A percentile compares a stretch with the other conserved stretches of the same genome.
Conservation (phyloP, 2,888 invertebrate species). For the Platycheirus rosarum region DNA sequence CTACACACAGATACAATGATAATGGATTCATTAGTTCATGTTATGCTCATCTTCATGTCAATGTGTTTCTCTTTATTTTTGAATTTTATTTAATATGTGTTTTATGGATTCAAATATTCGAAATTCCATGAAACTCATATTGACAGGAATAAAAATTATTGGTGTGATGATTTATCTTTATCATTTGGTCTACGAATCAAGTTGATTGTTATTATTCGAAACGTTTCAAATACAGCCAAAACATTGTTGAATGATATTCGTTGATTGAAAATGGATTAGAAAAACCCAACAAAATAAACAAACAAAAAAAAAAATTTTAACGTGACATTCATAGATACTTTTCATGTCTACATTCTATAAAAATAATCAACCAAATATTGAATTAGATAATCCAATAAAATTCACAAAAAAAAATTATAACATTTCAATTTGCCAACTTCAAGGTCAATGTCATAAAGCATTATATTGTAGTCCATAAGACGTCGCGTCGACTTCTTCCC, state of each 20-base stretch:
- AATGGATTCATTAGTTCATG: not conserved
- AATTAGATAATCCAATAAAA: not conserved
- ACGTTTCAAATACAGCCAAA: not conserved
- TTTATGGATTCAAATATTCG: not conserved
- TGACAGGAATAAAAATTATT: not conserved
- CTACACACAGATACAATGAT: not conserved
- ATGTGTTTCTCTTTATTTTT: not conserved
- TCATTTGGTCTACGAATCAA: not conserved
- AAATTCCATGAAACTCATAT: no score
- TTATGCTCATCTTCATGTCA: not conserved
- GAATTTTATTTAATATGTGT: not conserved
- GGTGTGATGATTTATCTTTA: not conserved
- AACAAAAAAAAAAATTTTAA: no score
- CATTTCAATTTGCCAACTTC: not conserved
- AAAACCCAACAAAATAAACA: not conserved
- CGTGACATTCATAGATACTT: no score
- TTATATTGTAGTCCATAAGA: not conserved
- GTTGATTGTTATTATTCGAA: not conserved
- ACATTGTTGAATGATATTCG: no score
- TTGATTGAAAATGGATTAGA: no score
- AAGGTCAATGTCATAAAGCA: conserved; percentile 9
- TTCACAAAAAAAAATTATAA: not conserved
- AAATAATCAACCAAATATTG: not conserved
- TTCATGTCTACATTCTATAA: no score
- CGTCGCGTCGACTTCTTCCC: not conserved